Evolutionary conservation across 2,888 invertebrate genomes (phyloP).

Genomic region (Muscina levida): DNA sequence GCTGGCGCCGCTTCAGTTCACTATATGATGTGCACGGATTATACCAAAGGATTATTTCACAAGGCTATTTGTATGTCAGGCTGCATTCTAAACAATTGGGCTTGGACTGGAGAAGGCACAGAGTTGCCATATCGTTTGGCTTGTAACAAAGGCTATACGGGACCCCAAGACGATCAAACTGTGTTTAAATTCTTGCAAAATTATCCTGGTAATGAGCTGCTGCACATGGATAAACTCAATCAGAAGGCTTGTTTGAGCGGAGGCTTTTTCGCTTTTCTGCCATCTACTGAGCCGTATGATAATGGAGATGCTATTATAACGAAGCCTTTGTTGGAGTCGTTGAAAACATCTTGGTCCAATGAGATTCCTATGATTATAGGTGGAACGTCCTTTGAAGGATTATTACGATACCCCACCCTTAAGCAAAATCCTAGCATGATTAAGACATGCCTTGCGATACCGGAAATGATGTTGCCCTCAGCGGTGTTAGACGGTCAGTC

Average conservation of each 20-base stretch:
- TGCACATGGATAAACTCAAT: slow-evolving; percentile 73
- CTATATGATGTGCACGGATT: slow-evolving; percentile 79
- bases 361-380: slow-evolving; percentile 76
- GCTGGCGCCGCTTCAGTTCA: slow-evolving; percentile 81
- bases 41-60: slow-evolving; percentile 78
- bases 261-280: slow-evolving; percentile 73
- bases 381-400: slow-evolving; percentile 76
- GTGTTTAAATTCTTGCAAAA: slow-evolving; percentile 74
- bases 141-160: slow-evolving; percentile 73
- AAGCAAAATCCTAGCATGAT: slow-evolving; percentile 60
- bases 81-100: slow-evolving; percentile 74
- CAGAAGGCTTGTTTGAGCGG: slow-evolving; percentile 70
- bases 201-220: slow-evolving; percentile 70
- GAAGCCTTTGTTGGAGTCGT: slow-evolving; percentile 69
- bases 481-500: slow-evolving; percentile 69
- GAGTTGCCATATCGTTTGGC: slow-evolving; percentile 73
- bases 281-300: slow-evolving; percentile 73
- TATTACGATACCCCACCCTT: slow-evolving; percentile 72
- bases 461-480: slow-evolving; percentile 69
- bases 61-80: slow-evolving; percentile 77
- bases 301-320: slow-evolving; percentile 70
- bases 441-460: slow-evolving; percentile 51
- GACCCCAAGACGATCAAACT: slow-evolving; percentile 71
- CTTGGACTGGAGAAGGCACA: slow-evolving; percentile 65
- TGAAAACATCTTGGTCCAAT: slow-evolving; percentile 74